phyloP scores from a whole-genome alignment of 2,888 invertebrate species.

The Euclidia mi region DNA sequence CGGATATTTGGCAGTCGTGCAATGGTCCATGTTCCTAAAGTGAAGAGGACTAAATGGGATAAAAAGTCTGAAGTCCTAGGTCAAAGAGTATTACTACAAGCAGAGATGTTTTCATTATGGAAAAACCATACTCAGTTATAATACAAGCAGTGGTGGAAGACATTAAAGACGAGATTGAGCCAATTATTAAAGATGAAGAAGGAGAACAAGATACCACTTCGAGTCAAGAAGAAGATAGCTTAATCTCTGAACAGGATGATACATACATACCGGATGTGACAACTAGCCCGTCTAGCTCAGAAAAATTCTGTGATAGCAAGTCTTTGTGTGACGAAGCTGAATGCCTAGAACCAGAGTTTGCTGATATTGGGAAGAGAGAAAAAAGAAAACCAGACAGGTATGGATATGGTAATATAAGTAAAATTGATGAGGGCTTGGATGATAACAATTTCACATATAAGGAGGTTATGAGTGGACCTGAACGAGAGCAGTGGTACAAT shows the following conservation, averaged over 20 bases:
- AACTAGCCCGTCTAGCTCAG: too few relatives aligned
- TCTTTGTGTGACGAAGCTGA: too few relatives aligned
- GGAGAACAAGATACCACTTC: background rate
- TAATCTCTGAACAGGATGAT: background rate
- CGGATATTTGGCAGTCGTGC: slow-evolving; percentile 6
- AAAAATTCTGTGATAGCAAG: too few relatives aligned
- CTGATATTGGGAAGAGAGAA: background rate
- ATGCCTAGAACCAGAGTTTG: too few relatives aligned
- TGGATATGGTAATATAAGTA: slow-evolving; percentile 5
- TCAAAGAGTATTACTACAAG: background rate
- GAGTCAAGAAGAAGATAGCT: background rate
- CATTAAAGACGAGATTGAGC: accelerated
- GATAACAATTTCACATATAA: background rate
- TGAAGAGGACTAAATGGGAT: slow-evolving; percentile 5
- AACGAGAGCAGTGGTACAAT: slow-evolving; percentile 32
- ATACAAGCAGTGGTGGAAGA: background rate
- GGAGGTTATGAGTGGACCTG: slow-evolving; percentile 27
- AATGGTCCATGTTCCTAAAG: slow-evolving; percentile 5
- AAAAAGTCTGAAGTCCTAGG: background rate
- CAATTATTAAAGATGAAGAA: background rate
- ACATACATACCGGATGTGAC: too few relatives aligned
- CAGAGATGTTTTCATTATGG: slow-evolving; percentile 2
- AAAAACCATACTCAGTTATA: background rate
- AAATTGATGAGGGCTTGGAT: background rate
- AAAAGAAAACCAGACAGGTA: slow-evolving; percentile 4